Percentiles rank a stretch among this genome's conserved stretches.
Evolutionary conservation across 2,888 invertebrate genomes (phyloP).

Genomic region (Crioceris asparagi): DNA sequence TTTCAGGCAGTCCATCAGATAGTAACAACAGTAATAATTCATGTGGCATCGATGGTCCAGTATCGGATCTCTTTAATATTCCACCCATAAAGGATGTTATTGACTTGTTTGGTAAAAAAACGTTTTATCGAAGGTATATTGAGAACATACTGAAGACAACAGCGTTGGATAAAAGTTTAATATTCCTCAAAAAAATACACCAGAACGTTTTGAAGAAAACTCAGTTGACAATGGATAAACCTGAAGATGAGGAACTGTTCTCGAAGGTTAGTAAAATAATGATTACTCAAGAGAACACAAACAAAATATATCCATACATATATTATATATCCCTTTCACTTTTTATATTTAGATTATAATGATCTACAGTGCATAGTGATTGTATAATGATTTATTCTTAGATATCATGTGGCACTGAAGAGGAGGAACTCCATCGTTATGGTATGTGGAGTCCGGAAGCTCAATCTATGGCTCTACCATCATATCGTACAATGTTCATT

Average conservation of each 20-base stretch:
- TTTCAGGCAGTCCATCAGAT: slow-evolving; percentile 39
- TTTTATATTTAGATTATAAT: background rate
- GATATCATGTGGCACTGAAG: slow-evolving; percentile 31
- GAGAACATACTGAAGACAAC: slow-evolving; percentile 80
- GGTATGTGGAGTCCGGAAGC: slow-evolving; percentile 73
- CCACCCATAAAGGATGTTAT: slow-evolving; percentile 44
- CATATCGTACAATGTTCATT: slow-evolving; percentile 74
- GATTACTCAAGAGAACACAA: background rate
- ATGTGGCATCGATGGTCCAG: slow-evolving; percentile 27
- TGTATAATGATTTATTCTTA: slow-evolving; percentile 3
- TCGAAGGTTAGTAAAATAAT: slow-evolving; percentile 16
- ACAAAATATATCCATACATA: background rate
- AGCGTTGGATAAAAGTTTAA: slow-evolving; percentile 70
- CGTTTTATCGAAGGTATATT: slow-evolving; percentile 60
- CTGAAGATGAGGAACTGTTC: slow-evolving; percentile 31
- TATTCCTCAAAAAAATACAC: slow-evolving; percentile 66
- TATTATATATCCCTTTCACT: background rate
- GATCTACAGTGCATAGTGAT: background rate
- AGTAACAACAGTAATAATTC: slow-evolving; percentile 37
- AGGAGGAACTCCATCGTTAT: slow-evolving; percentile 48
- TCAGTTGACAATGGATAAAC: slow-evolving; percentile 56
- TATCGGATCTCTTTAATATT: slow-evolving; percentile 40
- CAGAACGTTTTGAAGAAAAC: slow-evolving; percentile 58
- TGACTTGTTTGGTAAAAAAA: no score
- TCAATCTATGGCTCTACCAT: slow-evolving; percentile 67